A percentile compares a stretch with the other conserved stretches of the same genome.
phyloP scores from a whole-genome alignment of 2,113 vertebrate genomes.

The Podarcis muralis region DNA sequence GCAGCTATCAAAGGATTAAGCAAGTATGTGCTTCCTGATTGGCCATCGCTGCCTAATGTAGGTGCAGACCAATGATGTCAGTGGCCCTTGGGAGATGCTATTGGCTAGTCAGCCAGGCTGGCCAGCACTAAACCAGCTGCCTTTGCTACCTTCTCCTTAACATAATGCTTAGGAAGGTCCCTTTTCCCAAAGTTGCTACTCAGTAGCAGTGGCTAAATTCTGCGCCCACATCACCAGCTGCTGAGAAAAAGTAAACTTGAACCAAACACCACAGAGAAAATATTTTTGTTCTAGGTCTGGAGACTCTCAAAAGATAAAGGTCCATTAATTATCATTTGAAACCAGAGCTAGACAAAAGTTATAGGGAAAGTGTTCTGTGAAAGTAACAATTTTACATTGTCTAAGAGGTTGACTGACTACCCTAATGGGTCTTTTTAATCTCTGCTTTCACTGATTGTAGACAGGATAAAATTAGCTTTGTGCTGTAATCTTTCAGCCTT shows the following conservation, averaged over 20 bases:
- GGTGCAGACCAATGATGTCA: not conserved
- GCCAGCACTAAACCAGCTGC: not conserved
- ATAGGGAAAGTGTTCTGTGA: not conserved
- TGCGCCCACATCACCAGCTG: no score
- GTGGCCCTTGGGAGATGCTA: not conserved
- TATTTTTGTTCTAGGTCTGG: not conserved
- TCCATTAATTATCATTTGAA: constrained; percentile 24
- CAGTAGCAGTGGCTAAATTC: not conserved
- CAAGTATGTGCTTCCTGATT: not conserved
- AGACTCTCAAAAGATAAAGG: not conserved
- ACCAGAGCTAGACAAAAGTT: not conserved
- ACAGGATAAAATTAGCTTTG: constrained; percentile 34
- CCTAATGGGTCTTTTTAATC: constrained; percentile 42
- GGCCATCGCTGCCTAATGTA: not conserved
- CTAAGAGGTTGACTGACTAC: not conserved
- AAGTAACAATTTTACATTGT: not conserved
- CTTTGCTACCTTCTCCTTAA: not conserved
- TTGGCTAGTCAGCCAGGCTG: not conserved
- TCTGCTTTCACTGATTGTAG: constrained; percentile 36
- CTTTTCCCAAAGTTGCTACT: not conserved
- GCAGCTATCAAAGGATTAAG: not conserved
- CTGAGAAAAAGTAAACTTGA: not conserved
- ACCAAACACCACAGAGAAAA: not conserved
- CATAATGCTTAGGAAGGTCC: not conserved
- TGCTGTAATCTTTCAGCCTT: constrained; percentile 9